These are phyloP conservation scores for Zaprionus lineosus DNA, from an alignment of 2,888 invertebrate genomes.

Conservation along the genomic window DNA sequence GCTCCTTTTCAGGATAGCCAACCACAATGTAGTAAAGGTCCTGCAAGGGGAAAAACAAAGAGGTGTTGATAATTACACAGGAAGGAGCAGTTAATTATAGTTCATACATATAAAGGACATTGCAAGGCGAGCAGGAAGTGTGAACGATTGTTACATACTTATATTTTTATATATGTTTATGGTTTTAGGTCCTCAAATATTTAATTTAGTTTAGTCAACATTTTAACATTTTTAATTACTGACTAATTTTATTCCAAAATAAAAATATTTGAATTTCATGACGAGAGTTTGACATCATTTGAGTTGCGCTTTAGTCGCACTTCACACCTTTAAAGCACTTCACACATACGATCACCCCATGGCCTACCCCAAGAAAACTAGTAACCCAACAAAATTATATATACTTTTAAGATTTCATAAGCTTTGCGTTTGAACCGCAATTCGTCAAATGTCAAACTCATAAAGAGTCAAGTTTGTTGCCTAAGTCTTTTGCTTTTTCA, in stretches of 20 bases:
- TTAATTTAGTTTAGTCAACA: no score
- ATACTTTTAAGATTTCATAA: conserved; percentile 1
- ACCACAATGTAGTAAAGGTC: conserved; percentile 86
- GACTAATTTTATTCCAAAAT: no score
- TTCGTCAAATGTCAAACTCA: conserved; percentile 14
- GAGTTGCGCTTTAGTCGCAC: no score
- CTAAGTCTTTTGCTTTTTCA: conserved; percentile 62
- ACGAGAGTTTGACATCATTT: no score
- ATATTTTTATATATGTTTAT: not conserved
- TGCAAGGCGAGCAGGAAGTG: not conserved
- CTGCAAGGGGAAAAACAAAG: conserved; percentile 80
- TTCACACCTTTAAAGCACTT: no score
- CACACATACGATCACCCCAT: no score
- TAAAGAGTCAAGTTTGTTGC: conserved; percentile 50
- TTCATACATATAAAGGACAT: conserved; percentile 4
- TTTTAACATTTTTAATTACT: no score
- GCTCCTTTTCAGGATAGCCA: conserved; percentile 86
- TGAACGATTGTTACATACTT: not conserved
- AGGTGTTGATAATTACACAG: conserved; percentile 50
- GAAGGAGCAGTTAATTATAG: not conserved
- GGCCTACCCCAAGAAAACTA: no score
- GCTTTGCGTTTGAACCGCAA: not conserved
- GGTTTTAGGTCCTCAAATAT: not conserved
- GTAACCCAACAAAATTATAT: no score
- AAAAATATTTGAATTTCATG: no score